phyloP scores from a whole-genome alignment of 2,888 invertebrate species.

The Dryocosmus kuriphilus region DNA sequence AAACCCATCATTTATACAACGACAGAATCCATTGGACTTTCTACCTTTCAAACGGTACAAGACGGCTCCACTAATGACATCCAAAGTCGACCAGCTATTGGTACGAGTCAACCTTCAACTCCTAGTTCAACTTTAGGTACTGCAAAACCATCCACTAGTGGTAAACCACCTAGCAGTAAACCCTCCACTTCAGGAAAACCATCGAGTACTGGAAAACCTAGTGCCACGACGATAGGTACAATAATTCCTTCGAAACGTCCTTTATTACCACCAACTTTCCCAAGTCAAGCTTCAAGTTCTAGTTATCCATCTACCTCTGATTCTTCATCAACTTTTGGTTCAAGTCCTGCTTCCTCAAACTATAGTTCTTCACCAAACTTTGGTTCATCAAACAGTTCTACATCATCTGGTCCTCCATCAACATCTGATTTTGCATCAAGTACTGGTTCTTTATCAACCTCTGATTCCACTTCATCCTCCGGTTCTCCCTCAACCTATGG shows the following conservation, averaged over 20 bases:
- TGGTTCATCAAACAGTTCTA: background rate
- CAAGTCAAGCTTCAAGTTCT: background rate
- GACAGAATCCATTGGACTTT: slow-evolving; percentile 75
- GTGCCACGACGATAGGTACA: slow-evolving; percentile 2
- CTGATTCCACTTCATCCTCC: background rate
- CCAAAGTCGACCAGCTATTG: slow-evolving; percentile 56
- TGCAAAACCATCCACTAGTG: slow-evolving; percentile 41
- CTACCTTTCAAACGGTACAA: slow-evolving; percentile 87
- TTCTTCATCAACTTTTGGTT: background rate
- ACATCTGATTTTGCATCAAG: background rate
- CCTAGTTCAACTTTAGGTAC: slow-evolving; percentile 49
- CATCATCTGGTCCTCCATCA: background rate
- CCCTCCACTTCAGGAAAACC: background rate
- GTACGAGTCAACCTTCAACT: slow-evolving; percentile 44
- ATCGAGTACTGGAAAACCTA: background rate
- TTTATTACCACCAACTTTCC: background rate
- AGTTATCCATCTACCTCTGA: background rate
- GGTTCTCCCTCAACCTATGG: background rate
- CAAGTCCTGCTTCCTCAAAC: background rate
- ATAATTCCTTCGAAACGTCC: background rate
- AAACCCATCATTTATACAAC: slow-evolving; percentile 44
- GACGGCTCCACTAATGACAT: slow-evolving; percentile 57
- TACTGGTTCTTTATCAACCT: background rate
- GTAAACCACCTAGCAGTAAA: slow-evolving; percentile 19
- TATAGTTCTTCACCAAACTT: background rate